A percentile compares a stretch with the other conserved stretches of the same genome.
These are phyloP conservation scores for Ectemnius cavifrons DNA, from an alignment of 2,888 invertebrate genomes.

Conservation along the genomic window DNA sequence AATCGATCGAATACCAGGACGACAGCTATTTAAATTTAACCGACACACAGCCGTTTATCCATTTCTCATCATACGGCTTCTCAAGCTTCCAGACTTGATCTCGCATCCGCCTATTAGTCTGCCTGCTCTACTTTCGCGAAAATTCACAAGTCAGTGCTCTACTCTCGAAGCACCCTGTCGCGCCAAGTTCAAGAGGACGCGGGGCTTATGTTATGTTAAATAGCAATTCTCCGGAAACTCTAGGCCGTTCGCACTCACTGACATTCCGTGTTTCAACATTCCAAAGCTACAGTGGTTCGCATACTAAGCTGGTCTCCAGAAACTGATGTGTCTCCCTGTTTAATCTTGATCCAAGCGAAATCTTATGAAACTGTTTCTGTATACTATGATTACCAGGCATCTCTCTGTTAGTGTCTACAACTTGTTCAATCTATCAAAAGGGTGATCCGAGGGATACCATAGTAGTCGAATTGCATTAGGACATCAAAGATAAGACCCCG, in stretches of 20 bases:
- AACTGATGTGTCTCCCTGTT: too few relatives aligned
- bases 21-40: conserved; percentile 47
- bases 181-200: conserved; percentile 28
- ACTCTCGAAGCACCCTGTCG: conserved; percentile 12
- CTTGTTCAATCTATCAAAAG: too few relatives aligned
- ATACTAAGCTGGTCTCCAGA: too few relatives aligned
- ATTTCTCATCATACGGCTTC: neutral
- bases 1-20: conserved; percentile 47
- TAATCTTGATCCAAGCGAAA: too few relatives aligned
- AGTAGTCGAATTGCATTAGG: too few relatives aligned
- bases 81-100: conserved; percentile 16
- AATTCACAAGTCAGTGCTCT: conserved; percentile 4
- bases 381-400: too few relatives aligned
- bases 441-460: too few relatives aligned
- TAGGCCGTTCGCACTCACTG: conserved; percentile 35
- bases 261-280: conserved; percentile 12
- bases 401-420: too few relatives aligned
- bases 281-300: too few relatives aligned
- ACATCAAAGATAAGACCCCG: too few relatives aligned
- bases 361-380: too few relatives aligned
- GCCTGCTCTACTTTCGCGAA: neutral
- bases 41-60: conserved; percentile 18
- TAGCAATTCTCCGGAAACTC: conserved; percentile 33
- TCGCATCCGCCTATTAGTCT: neutral
- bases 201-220: conserved; percentile 48